Evolutionary conservation across 2,113 vertebrate genomes (phyloP).

Genomic region (Circaetus gallicus): DNA sequence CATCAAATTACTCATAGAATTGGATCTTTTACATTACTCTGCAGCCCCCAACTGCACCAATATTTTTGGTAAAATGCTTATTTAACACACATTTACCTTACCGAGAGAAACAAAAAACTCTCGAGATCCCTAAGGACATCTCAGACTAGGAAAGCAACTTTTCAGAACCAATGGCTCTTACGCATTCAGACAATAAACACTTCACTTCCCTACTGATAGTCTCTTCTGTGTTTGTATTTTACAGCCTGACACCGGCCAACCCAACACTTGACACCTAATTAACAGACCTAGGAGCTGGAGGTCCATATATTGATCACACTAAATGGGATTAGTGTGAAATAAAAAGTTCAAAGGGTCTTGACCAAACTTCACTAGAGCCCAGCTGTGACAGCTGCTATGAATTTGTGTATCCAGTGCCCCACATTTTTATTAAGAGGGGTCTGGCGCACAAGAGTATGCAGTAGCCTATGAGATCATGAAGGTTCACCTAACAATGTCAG

Average conservation of each 20-base stretch:
- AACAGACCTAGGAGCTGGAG: constrained; percentile 58
- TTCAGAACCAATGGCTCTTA: neutral
- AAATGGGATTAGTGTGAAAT: constrained; percentile 68
- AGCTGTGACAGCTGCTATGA: constrained; percentile 62
- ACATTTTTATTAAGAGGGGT: constrained; percentile 29
- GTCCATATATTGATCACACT: constrained; percentile 65
- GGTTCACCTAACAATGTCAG: constrained; percentile 40
- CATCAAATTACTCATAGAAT: neutral
- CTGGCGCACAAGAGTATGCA: neutral
- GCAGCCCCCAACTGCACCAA: neutral
- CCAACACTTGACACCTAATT: constrained; percentile 71
- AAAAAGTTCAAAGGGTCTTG: constrained; percentile 71
- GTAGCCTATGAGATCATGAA: constrained; percentile 9
- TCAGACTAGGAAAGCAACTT: neutral
- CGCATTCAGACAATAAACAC: constrained; percentile 60
- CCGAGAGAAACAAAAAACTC: neutral
- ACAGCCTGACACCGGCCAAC: constrained; percentile 53
- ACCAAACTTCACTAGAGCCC: constrained; percentile 52
- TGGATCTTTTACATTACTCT: neutral
- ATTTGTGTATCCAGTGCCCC: constrained; percentile 45
- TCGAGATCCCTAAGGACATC: neutral
- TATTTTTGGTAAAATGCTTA: neutral
- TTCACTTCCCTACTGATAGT: neutral
- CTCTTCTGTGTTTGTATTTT: constrained; percentile 53
- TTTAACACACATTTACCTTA: neutral